phyloP scores from a whole-genome alignment of 2,113 vertebrate genomes.

The Rattus rattus region DNA sequence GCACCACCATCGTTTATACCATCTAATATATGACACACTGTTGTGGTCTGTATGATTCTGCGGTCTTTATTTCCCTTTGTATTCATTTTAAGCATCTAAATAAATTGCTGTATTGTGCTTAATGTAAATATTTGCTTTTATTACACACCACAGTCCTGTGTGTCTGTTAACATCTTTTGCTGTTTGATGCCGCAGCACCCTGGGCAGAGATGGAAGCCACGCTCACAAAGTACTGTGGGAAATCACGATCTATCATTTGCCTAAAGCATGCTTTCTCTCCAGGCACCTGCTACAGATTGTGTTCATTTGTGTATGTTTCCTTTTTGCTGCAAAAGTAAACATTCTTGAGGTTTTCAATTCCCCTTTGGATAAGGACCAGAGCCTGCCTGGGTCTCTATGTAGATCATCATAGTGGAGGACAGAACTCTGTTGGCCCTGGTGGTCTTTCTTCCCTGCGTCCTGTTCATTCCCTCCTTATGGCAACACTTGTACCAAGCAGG shows the following conservation, averaged over 20 bases:
- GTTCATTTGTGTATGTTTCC: constrained; percentile 4
- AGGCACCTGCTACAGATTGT: constrained; percentile 25
- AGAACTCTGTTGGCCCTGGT: constrained; percentile 43
- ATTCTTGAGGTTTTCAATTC: constrained; percentile 59
- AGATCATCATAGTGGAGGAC: constrained; percentile 34
- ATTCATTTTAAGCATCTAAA: constrained; percentile 98
- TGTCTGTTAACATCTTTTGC: constrained; percentile 44
- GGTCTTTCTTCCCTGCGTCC: constrained; percentile 8
- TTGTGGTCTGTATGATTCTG: constrained; percentile 96
- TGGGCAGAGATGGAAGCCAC: background rate
- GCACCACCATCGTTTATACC: constrained; percentile 90
- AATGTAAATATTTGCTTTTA: constrained; percentile 90
- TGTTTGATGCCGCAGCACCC: background rate
- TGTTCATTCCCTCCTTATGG: constrained; percentile 54
- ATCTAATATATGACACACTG: constrained; percentile 93
- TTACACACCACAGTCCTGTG: constrained; percentile 79
- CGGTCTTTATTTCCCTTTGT: constrained; percentile 96
- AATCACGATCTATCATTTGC: background rate
- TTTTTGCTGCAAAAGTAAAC: constrained; percentile 62
- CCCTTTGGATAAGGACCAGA: constrained; percentile 62
- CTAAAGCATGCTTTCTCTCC: constrained; percentile 5
- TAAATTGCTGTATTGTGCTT: constrained; percentile 99
- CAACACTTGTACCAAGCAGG: constrained; percentile 44
- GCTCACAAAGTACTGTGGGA: background rate
- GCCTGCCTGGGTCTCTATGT: constrained; percentile 50